Base-by-base conservation (phyloP, 2,888 invertebrate genomes). In the Drosophila siamana region DNA sequence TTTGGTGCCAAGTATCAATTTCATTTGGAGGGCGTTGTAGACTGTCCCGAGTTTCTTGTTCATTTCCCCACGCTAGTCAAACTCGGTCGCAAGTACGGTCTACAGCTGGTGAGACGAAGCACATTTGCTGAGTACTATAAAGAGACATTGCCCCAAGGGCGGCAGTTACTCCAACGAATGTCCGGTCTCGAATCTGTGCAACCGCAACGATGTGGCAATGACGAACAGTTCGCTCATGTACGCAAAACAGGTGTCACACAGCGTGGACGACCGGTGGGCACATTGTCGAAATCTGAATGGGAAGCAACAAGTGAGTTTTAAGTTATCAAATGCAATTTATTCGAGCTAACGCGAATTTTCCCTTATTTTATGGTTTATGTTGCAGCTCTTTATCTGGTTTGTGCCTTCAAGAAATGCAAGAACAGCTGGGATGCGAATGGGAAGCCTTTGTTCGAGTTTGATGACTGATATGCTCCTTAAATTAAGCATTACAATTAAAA, bases 21-120 rank as follows among this genome's bases (percentile, higher is more conserved):
- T 92, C 95, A 97, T 89, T 93, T 99, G 78, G 98, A 99, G 90
- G 98, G 97, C 36, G 98, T 98, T 6, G 99, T 99, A 0, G 96
- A 99, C 91, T 99, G 99, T 92, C 99, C 99, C 1, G 99, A 99
- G 92, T 99, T 99, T 93, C 93, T 99, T 64, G 98, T 99, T 13
- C 96, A 99, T 92, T 97, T 99, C 92, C 97, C 98, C 15, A 94
- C 96, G 4, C 93, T 99, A 59, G 94, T 94, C 41, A 96, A 95
- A 88, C 91, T 96, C 56, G 96, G 95, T 9, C 93, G 93, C 40
- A 95, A 95, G 87, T 95, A 94, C 93, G 96, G 95, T 0, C 92
- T 96, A 38, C 94, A 96, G 87, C 92, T 96, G 74, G 93, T 95
- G 0, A 93, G 93, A 52, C 95, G 94, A 81, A 95, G 94, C 78